Evolutionary conservation across 2,113 vertebrate genomes (phyloP).

Genomic region (Chloropsis cyanopogon): DNA sequence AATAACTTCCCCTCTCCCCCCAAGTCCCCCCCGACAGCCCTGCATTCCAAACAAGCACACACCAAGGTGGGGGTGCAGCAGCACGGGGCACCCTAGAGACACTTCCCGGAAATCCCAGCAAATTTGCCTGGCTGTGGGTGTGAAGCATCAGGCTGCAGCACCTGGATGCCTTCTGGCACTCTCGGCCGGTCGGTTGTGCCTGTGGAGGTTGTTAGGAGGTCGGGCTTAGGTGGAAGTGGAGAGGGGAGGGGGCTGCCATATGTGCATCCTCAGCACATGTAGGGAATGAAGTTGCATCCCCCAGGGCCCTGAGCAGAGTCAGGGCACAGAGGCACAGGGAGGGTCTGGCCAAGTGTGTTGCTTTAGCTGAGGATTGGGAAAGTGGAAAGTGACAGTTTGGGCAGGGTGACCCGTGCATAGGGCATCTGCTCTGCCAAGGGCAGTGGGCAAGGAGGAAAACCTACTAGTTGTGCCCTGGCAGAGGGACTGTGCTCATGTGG

Average conservation of each 20-base stretch:
- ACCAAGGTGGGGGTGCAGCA: conserved; percentile 80
- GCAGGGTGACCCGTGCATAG: neutral
- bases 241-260: conserved; percentile 40
- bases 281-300: conserved; percentile 24
- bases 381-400: neutral
- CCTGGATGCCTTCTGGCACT: conserved; percentile 63
- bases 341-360: neutral
- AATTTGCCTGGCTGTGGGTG: conserved; percentile 54
- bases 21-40: conserved; percentile 68
- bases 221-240: conserved; percentile 50
- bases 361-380: neutral
- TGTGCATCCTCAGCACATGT: conserved; percentile 36
- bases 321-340: neutral
- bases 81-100: conserved; percentile 88
- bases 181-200: neutral
- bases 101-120: conserved; percentile 67
- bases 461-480: neutral
- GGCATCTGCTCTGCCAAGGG: neutral
- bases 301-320: neutral
- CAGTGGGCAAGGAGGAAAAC: fast-evolving
- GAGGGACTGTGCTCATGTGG: neutral
- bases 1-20: conserved; percentile 82
- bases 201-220: conserved; percentile 53
- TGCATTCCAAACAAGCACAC: conserved; percentile 49
- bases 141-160: conserved; percentile 40